phyloP scores from a whole-genome alignment of 2,113 vertebrate species.

The Toxotes chatareus region DNA sequence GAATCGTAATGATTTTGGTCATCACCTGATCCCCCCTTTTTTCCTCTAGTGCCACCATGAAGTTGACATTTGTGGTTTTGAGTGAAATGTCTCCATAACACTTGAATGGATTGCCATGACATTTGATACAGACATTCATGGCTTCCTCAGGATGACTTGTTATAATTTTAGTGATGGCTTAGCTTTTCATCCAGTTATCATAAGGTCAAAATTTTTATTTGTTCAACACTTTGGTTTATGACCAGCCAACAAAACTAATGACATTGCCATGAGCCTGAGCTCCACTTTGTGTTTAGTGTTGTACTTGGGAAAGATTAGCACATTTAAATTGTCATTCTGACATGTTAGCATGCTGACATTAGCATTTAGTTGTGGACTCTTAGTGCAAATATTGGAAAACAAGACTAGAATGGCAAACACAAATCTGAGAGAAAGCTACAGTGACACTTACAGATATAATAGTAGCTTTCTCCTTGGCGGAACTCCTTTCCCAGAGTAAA shows the following conservation, averaged over 20 bases:
- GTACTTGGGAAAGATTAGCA: too few species aligned
- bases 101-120: neutral
- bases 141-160: too few species aligned
- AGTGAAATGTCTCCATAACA: neutral
- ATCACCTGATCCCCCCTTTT: neutral
- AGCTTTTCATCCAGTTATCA: neutral
- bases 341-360: neutral
- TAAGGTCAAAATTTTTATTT: too few species aligned
- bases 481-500: conserved; percentile 96
- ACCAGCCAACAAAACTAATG: too few species aligned
- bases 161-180: too few species aligned
- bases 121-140: too few species aligned
- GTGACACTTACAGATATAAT: conserved; percentile 95
- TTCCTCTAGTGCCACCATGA: too few species aligned
- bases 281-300: neutral
- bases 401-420: neutral
- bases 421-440: neutral
- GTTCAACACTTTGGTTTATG: too few species aligned
- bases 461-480: conserved; percentile 93
- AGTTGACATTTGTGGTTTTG: neutral
- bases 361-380: neutral
- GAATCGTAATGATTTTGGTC: neutral
- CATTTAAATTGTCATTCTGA: too few species aligned
- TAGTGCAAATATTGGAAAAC: neutral
- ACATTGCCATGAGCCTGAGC: too few species aligned